Percentiles rank a stretch among this genome's conserved stretches.
phyloP scores from a whole-genome alignment of 2,113 vertebrate genomes.

The Mus spicilegus region DNA sequence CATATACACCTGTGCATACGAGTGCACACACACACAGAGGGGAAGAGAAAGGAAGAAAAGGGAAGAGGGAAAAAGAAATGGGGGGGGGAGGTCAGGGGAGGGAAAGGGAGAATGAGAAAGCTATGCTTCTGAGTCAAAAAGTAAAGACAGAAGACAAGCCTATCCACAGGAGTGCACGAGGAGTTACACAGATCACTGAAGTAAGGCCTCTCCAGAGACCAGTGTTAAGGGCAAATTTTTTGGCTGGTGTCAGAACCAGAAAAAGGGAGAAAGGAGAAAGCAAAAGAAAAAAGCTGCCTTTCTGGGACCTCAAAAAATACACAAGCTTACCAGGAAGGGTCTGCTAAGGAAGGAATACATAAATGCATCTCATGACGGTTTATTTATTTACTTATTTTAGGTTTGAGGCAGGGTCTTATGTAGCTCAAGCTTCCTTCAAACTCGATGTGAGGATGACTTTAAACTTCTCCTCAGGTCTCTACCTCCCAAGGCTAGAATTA shows the following conservation, averaged over 20 bases:
- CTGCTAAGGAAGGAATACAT: neutral
- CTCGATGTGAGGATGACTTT: neutral
- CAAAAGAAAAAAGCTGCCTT: neutral
- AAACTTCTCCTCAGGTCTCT: neutral
- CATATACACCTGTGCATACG: too few relatives aligned
- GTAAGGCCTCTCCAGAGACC: neutral
- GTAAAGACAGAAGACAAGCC: neutral
- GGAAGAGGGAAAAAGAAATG: neutral
- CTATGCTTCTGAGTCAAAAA: neutral
- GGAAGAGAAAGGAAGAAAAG: neutral
- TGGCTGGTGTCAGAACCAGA: neutral
- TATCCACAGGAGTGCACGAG: too few relatives aligned
- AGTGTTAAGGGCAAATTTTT: neutral
- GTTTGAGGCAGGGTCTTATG: neutral
- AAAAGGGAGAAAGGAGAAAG: neutral
- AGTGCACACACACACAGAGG: neutral
- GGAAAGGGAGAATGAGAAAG: neutral
- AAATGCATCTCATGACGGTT: too few relatives aligned
- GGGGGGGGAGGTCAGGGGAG: neutral
- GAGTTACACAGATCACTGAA: too few relatives aligned
- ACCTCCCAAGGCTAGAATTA: neutral
- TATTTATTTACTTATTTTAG: neutral
- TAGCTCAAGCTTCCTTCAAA: neutral
- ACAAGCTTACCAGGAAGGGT: neutral
- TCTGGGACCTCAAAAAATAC: neutral